These are phyloP conservation scores for Pseudopodoces humilis DNA, from an alignment of 2,113 vertebrate species.

Conservation along the genomic window DNA sequence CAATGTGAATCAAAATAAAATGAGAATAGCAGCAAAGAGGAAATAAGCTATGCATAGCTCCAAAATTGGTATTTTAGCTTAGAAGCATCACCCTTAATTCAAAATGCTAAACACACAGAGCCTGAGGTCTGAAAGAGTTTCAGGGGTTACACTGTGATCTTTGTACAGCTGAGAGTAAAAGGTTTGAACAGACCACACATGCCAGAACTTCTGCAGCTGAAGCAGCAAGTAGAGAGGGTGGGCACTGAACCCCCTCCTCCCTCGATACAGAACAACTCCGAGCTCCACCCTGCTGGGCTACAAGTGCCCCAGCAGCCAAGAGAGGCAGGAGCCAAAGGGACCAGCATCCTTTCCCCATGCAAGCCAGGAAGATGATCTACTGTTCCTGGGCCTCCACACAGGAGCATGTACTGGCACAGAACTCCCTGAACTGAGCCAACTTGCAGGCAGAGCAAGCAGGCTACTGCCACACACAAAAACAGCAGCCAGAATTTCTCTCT, in stretches of 20 bases:
- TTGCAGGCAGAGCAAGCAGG: rapidly evolving
- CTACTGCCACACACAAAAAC: background rate
- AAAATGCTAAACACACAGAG: background rate
- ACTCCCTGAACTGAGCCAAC: background rate
- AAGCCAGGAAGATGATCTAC: background rate
- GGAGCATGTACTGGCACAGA: background rate
- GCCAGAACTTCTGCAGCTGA: background rate
- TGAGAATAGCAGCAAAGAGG: background rate
- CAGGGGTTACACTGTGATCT: background rate
- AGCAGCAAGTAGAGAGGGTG: background rate
- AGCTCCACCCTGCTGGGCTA: background rate
- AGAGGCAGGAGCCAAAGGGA: background rate
- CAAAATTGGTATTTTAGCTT: background rate
- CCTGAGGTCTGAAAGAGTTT: background rate
- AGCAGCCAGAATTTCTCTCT: background rate
- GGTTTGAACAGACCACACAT: background rate
- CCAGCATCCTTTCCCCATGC: background rate
- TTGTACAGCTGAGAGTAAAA: background rate
- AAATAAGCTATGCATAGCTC: background rate
- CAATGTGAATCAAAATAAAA: background rate
- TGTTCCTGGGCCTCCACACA: background rate
- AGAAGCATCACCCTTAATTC: background rate
- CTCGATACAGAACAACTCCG: rapidly evolving
- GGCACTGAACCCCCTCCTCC: background rate
- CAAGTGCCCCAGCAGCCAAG: background rate